Percentiles rank a stretch among this genome's conserved stretches.
phyloP scores from a whole-genome alignment of 2,113 vertebrate genomes.

The Syngnathoides biaculeatus region DNA sequence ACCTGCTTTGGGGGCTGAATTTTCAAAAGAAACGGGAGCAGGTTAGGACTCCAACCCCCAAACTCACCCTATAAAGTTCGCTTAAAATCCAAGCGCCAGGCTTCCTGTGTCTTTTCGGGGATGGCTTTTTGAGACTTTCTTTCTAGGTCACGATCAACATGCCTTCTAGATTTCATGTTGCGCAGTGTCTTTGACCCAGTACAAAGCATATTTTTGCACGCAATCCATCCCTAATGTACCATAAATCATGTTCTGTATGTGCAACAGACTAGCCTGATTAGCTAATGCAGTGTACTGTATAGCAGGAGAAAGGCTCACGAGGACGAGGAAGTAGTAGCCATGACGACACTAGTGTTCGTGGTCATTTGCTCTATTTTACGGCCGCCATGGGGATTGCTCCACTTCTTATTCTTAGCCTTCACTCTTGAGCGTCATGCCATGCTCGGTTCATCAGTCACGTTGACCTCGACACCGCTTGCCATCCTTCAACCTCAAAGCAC shows the following conservation, averaged over 20 bases:
- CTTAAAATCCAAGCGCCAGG: neutral
- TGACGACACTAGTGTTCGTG: conserved; percentile 37
- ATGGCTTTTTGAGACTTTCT: neutral
- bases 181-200: no score
- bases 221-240: neutral
- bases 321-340: conserved; percentile 3
- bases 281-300: neutral
- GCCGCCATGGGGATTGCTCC: conserved; percentile 65
- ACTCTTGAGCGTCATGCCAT: conserved; percentile 54
- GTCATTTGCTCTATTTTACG: conserved; percentile 62
- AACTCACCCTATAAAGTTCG: neutral
- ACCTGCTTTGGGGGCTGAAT: no score
- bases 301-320: conserved; percentile 4
- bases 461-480: conserved; percentile 35
- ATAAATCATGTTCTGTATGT: neutral
- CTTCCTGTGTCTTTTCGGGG: neutral
- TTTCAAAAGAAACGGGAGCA: no score
- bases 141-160: neutral
- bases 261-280: neutral
- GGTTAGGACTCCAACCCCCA: neutral
- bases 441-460: conserved; percentile 40
- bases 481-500: conserved; percentile 4
- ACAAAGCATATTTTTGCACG: no score
- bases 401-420: conserved; percentile 75
- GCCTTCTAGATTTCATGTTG: neutral